These are phyloP conservation scores for Ladona fulva DNA, from an alignment of 1,140 invertebrate species.

Conservation along the genomic window DNA sequence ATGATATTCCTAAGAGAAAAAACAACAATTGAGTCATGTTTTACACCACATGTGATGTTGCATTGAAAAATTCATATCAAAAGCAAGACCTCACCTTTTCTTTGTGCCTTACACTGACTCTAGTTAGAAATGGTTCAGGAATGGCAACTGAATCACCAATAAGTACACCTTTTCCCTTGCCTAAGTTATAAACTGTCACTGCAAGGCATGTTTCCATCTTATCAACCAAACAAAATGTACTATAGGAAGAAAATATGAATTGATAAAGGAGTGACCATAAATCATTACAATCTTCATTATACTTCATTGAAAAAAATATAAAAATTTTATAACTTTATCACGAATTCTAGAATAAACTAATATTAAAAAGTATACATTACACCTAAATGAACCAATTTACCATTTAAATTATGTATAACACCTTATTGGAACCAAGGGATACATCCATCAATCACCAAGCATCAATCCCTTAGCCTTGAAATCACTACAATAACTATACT, in stretches of 20 bases:
- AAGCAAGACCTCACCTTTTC: conserved; percentile 44
- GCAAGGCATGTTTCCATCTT: conserved; percentile 56
- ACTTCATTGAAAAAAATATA: background rate
- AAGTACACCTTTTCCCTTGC: conserved; percentile 67
- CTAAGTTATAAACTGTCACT: conserved; percentile 76
- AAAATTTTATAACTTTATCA: background rate
- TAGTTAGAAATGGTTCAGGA: conserved; percentile 60
- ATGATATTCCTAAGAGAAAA: conserved; percentile 52
- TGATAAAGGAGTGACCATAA: background rate
- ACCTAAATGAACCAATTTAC: no score
- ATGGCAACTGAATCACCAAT: conserved; percentile 76
- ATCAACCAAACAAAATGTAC: conserved; percentile 74
- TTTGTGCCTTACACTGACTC: conserved; percentile 49
- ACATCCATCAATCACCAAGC: no score
- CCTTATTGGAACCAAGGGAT: no score
- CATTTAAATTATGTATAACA: no score
- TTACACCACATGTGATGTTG: no score
- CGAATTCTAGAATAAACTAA: background rate
- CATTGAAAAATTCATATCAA: background rate
- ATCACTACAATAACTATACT: no score
- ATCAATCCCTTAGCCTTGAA: no score
- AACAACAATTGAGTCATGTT: conserved; percentile 21
- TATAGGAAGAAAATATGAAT: conserved; percentile 37
- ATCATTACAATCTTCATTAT: background rate
- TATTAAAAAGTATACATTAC: background rate